A percentile compares a stretch with the other conserved stretches of the same genome.
These are phyloP conservation scores for Caenorhabditis uteleia DNA, from an alignment of 2,888 invertebrate species.

Conservation along the genomic window DNA sequence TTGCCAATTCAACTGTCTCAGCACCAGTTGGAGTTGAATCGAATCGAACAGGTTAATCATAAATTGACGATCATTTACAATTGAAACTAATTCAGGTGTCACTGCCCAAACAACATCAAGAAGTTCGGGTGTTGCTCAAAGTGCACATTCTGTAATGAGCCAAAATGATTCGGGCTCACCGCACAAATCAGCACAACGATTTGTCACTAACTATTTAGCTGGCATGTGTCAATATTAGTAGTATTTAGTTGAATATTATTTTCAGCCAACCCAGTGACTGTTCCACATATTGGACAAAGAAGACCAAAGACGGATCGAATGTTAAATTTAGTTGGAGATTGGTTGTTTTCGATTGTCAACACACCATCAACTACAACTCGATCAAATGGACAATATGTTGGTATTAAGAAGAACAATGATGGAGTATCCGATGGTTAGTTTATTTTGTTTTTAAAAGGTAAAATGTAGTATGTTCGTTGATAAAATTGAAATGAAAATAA, in stretches of 20 bases:
- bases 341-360: slow-evolving; percentile 46
- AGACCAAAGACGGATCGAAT: slow-evolving; percentile 50
- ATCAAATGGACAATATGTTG: not conserved
- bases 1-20: slow-evolving; percentile 28
- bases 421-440: slow-evolving; percentile 39
- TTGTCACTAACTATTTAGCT: slow-evolving; percentile 32
- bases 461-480: not conserved
- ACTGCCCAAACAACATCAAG: not conserved
- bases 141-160: not conserved
- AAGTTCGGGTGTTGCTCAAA: not conserved
- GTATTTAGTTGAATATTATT: not conserved
- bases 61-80: not conserved
- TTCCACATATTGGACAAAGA: slow-evolving; percentile 20
- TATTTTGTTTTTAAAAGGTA: not conserved
- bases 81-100: not conserved
- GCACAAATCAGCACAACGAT: slow-evolving; percentile 16
- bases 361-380: not conserved
- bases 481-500: no score
- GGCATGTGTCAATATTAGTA: slow-evolving; percentile 10
- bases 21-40: slow-evolving; percentile 18
- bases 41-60: slow-evolving; percentile 9
- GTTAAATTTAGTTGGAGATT: slow-evolving; percentile 43
- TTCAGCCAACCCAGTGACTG: slow-evolving; percentile 32
- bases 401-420: slow-evolving; percentile 27
- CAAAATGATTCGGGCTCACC: slow-evolving; percentile 5